A percentile compares a stretch with the other conserved stretches of the same genome.
Evolutionary conservation across 2,113 vertebrate genomes (phyloP).

Genomic region (Cichladusa arquata): DNA sequence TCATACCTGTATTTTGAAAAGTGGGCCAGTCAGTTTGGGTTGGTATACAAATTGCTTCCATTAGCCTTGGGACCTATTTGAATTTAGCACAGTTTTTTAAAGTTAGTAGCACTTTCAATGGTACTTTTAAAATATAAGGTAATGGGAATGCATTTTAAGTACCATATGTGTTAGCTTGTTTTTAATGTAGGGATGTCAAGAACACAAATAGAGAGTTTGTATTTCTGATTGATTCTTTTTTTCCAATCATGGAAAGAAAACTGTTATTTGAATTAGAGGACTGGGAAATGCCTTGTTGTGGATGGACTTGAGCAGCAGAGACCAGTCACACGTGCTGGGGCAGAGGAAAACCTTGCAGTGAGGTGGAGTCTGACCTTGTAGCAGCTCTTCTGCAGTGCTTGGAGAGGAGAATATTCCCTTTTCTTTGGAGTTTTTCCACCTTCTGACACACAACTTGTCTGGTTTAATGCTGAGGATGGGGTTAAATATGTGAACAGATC

Average conservation of each 20-base stretch:
- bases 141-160: conserved; percentile 80
- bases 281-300: neutral
- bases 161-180: conserved; percentile 69
- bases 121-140: conserved; percentile 81
- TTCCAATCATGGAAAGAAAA: neutral
- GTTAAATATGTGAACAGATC: neutral
- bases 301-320: neutral
- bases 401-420: neutral
- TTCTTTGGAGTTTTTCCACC: neutral
- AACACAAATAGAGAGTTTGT: conserved; percentile 66
- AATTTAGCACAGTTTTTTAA: conserved; percentile 81
- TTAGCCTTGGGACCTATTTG: conserved; percentile 87
- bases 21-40: conserved; percentile 84
- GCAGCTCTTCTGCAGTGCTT: neutral
- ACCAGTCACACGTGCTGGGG: rapidly evolving
- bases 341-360: neutral
- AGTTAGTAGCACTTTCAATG: conserved; percentile 75
- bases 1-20: conserved; percentile 87
- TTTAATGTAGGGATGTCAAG: conserved; percentile 74
- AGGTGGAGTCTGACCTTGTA: neutral
- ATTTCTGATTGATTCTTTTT: conserved; percentile 41
- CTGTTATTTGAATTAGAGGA: neutral
- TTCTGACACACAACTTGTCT: neutral
- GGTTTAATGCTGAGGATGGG: neutral
- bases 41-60: conserved; percentile 86